These are phyloP conservation scores for Callionymus lyra DNA, from an alignment of 2,113 vertebrate species.

Conservation along the genomic window DNA sequence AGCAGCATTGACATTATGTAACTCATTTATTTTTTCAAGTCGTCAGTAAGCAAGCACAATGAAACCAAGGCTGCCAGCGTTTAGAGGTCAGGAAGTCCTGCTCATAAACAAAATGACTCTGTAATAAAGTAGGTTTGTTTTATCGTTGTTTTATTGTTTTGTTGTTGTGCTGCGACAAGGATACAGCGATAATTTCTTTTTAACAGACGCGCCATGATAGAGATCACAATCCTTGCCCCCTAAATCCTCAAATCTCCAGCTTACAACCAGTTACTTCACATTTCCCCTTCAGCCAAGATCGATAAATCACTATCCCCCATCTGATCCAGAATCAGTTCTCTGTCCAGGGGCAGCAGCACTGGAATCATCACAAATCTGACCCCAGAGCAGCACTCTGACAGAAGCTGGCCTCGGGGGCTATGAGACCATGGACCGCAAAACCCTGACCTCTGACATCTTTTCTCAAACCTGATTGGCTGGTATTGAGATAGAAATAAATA, in stretches of 20 bases:
- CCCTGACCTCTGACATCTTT: conserved; percentile 19
- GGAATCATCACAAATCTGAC: conserved; percentile 18
- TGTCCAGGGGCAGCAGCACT: conserved; percentile 2
- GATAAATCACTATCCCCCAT: conserved; percentile 19
- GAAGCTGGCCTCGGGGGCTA: conserved; percentile 11
- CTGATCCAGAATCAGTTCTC: conserved; percentile 25
- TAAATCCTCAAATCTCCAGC: conserved; percentile 18
- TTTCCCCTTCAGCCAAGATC: conserved; percentile 17
- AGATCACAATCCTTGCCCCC: conserved; percentile 15
- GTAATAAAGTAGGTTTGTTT: neutral
- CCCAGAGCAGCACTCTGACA: conserved; percentile 15
- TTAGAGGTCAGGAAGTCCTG: conserved; percentile 28
- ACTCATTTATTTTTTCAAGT: conserved; percentile 29
- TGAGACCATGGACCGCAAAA: neutral
- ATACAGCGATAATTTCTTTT: conserved; percentile 2
- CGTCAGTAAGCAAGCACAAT: conserved; percentile 19
- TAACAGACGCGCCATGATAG: conserved; percentile 1
- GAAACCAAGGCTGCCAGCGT: conserved; percentile 11
- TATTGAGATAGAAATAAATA: no score
- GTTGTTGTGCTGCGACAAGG: neutral
- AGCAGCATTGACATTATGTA: conserved; percentile 23
- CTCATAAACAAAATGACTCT: conserved; percentile 6
- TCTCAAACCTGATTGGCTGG: no score
- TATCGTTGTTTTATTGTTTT: no score
- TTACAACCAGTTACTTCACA: conserved; percentile 37